Conservation (phyloP, 2,113 vertebrate species). For the Tor tambroides region DNA sequence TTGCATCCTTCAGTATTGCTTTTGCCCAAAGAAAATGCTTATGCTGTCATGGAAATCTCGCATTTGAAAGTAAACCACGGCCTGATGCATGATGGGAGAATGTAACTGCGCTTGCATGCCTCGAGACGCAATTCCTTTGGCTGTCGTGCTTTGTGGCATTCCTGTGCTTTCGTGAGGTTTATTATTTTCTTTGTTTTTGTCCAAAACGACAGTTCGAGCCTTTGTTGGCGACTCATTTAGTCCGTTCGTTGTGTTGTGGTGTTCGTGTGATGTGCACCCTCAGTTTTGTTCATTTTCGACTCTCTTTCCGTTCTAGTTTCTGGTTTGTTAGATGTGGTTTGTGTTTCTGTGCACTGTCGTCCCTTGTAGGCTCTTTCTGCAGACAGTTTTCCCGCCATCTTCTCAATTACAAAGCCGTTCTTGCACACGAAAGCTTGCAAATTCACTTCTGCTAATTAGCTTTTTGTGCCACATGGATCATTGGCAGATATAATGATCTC, state of each 20-base stretch:
- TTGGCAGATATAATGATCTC: constrained; percentile 69
- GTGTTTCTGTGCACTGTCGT: constrained; percentile 61
- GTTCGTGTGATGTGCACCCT: constrained; percentile 61
- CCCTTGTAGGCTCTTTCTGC: constrained; percentile 60
- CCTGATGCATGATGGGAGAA: constrained; percentile 98
- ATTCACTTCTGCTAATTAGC: constrained; percentile 66
- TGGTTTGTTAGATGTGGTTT: constrained; percentile 75
- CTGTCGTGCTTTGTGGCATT: constrained; percentile 71
- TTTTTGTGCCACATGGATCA: constrained; percentile 67
- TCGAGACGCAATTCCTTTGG: constrained; percentile 69
- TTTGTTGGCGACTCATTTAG: constrained; percentile 71
- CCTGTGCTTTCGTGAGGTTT: constrained; percentile 59
- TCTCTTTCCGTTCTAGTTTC: constrained; percentile 64
- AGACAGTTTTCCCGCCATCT: constrained; percentile 79
- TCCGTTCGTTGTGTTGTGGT: constrained; percentile 70
- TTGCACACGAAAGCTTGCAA: constrained; percentile 62
- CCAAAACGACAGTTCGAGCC: constrained; percentile 60
- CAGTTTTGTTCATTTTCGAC: constrained; percentile 67
- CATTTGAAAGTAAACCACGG: constrained; percentile 77
- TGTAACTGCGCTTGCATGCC: constrained; percentile 95
- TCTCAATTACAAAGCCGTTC: constrained; percentile 60
- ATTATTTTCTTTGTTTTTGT: constrained; percentile 66
- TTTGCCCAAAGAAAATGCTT: constrained; percentile 81
- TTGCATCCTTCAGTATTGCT: constrained; percentile 98
- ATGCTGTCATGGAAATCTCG: constrained; percentile 93